Evolutionary conservation across 2,888 invertebrate genomes (phyloP).

Genomic region (Patella caerulea): DNA sequence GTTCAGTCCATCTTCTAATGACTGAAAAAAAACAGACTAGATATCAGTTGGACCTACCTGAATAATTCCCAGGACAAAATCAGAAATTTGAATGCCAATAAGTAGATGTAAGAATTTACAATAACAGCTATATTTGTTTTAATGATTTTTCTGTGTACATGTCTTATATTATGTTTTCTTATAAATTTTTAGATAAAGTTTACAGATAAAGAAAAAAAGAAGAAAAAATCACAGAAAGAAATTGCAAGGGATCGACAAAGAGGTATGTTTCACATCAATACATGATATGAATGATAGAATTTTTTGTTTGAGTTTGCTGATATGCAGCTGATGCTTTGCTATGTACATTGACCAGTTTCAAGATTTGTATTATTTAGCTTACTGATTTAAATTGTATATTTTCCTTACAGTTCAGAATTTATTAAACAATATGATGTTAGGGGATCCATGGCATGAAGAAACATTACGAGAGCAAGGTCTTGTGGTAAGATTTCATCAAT

Average conservation of each 20-base stretch:
- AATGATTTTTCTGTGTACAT: not conserved
- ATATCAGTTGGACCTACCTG: not conserved
- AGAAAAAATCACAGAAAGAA: slow-evolving; percentile 49
- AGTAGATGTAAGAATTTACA: not conserved
- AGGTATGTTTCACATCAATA: slow-evolving; percentile 32
- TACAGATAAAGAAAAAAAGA: slow-evolving; percentile 46
- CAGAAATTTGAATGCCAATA: not conserved
- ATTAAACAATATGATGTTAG: slow-evolving; percentile 53
- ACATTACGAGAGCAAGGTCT: slow-evolving; percentile 40
- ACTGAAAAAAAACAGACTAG: too few relatives aligned
- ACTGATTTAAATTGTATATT: slow-evolving; percentile 14
- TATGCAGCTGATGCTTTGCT: not conserved
- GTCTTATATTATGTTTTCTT: too few relatives aligned
- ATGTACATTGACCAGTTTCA: not conserved
- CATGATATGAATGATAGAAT: slow-evolving; percentile 10
- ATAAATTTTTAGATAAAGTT: slow-evolving; percentile 46
- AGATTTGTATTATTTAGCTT: slow-evolving; percentile 4
- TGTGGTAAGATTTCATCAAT: slow-evolving; percentile 31
- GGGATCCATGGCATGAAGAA: slow-evolving; percentile 60
- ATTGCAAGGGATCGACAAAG: slow-evolving; percentile 50
- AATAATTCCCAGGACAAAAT: not conserved
- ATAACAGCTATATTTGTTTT: slow-evolving; percentile 9
- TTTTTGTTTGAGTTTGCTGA: not conserved
- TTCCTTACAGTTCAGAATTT: slow-evolving; percentile 46
- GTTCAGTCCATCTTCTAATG: too few relatives aligned